Base-by-base conservation (phyloP, 1,140 invertebrate genomes). In the Sesamia nonagrioides region DNA sequence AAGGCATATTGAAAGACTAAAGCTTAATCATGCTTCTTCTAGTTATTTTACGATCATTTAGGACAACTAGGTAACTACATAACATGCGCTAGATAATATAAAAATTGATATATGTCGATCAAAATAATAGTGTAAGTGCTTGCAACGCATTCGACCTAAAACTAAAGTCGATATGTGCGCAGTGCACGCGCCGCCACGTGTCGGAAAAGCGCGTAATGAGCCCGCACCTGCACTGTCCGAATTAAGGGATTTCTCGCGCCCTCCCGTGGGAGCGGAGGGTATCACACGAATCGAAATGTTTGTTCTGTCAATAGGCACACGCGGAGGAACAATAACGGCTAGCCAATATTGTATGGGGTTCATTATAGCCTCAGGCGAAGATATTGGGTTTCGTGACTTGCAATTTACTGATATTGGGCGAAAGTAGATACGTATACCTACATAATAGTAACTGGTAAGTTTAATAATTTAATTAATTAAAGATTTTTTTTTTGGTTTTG, bases 161-260 rank as follows among this genome's bases (percentile, higher is more conserved):
- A 79, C 76, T 83, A 82, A 82, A 84, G 79, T 83, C 78, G 81
- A 88, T 83, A 84, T 82, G 77, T 80, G 83, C 76, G 75, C 82
- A 61, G 77, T 72, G 75, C 91, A 93, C 92, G 89, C 84, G 88
- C 76, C 89, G 91, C 58, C 92, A 89, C 93, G 92, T 89, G 92
- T 54, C 90, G 84, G 88, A 83, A 92, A 90, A 91, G 85, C 87
- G 82, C 85, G 89, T 93, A 94, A 93, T 93, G 91, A 94, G 89
- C 87, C 88, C 88, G 91, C 93, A 94, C 93, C 93, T 93, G 93
- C 90, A 90, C 81, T 88, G 82, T 82, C 90, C 88, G 91, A 90
- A 93, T 94, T 93, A 94, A 89, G 89, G 93, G 93, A 93, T 94
- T 93, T 94, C 92, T 93, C 91, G 92, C 92, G 91, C 93, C 92